Evolutionary conservation across 2,888 invertebrate genomes (phyloP).

Genomic region (Mythimna pallens): DNA sequence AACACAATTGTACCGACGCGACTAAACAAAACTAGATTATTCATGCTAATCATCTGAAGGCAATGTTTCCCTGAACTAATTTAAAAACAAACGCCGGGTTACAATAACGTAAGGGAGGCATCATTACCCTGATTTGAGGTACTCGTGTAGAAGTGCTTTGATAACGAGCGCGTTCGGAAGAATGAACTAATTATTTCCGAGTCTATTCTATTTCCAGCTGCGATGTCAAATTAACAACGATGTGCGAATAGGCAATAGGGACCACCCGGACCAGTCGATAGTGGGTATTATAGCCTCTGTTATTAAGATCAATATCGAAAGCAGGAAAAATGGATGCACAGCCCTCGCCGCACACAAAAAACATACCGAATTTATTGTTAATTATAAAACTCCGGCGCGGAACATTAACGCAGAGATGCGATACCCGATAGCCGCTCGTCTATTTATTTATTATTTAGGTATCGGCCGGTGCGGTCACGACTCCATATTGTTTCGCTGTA

Average conservation of each 20-base stretch:
- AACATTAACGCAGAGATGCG: constrained; percentile 89
- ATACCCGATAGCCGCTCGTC: constrained; percentile 84
- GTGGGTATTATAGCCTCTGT: constrained; percentile 67
- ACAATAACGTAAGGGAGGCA: constrained; percentile 32
- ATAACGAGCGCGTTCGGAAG: constrained; percentile 71
- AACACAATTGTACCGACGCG: not conserved
- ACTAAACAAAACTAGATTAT: not conserved
- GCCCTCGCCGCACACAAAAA: constrained; percentile 84
- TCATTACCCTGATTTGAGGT: constrained; percentile 49
- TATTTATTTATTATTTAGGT: constrained; percentile 91
- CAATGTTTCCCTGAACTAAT: constrained; percentile 34
- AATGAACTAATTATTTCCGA: constrained; percentile 82
- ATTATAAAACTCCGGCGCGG: constrained; percentile 89
- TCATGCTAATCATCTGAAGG: constrained; percentile 15
- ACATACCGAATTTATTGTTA: constrained; percentile 90
- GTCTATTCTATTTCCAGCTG: constrained; percentile 67
- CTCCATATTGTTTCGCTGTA: constrained; percentile 89
- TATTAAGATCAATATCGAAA: constrained; percentile 88
- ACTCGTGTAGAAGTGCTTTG: constrained; percentile 38
- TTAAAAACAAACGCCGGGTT: constrained; percentile 22
- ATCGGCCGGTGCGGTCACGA: constrained; percentile 88
- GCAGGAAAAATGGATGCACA: constrained; percentile 85
- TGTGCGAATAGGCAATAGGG: constrained; percentile 70
- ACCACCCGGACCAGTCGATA: constrained; percentile 78
- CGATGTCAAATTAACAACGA: constrained; percentile 45